A percentile compares a stretch with the other conserved stretches of the same genome.
Evolutionary conservation across 2,888 invertebrate species (phyloP).

Genomic region (Apotomis betuletana): DNA sequence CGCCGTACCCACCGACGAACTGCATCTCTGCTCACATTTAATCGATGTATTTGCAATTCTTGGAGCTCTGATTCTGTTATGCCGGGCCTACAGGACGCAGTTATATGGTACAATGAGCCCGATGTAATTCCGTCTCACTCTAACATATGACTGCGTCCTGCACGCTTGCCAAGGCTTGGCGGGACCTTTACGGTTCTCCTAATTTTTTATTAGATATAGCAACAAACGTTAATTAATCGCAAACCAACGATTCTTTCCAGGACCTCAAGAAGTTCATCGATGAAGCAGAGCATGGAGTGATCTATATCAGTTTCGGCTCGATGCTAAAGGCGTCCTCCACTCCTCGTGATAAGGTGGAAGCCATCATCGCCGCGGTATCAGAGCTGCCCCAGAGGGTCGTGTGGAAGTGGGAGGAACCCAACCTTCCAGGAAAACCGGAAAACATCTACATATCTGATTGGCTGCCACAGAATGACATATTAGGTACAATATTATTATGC

Average conservation of each 20-base stretch:
- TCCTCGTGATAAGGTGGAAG: constrained; percentile 81
- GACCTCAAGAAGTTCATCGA: constrained; percentile 86
- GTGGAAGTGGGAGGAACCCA: constrained; percentile 90
- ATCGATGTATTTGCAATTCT: no score
- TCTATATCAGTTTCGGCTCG: constrained; percentile 91
- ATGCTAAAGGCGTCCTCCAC: constrained; percentile 86
- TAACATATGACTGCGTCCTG: no score
- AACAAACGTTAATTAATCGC: no score
- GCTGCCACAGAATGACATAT: constrained; percentile 87
- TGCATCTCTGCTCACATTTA: no score
- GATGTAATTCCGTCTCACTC: no score
- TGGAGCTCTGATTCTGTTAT: no score
- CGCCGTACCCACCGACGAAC: no score
- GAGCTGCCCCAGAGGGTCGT: constrained; percentile 86
- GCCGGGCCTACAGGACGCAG: no score
- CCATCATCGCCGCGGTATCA: constrained; percentile 85
- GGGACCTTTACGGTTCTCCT: no score
- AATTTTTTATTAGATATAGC: no score
- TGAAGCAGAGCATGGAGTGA: constrained; percentile 85
- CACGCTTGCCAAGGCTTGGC: no score
- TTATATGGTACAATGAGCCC: no score
- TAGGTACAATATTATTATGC: constrained; percentile 70
- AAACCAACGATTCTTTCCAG: constrained; percentile 58
- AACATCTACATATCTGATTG: constrained; percentile 85
- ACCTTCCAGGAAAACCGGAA: constrained; percentile 80